These are phyloP conservation scores for Graptemys geographica DNA, from an alignment of 2,797 vertebrate genomes.

Conservation along the genomic window DNA sequence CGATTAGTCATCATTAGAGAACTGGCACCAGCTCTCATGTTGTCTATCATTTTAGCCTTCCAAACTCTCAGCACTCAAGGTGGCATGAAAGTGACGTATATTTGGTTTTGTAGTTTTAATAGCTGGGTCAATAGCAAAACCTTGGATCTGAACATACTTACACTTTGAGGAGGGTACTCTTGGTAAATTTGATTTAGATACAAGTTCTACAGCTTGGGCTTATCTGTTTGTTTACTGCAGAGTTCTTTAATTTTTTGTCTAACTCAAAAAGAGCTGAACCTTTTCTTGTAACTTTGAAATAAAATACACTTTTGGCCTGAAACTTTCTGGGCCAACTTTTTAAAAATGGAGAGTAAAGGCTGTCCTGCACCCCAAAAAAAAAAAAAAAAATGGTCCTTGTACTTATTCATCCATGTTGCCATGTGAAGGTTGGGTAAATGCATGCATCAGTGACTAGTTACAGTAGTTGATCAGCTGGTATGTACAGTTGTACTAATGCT, in stretches of 20 bases:
- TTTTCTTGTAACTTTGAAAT: neutral
- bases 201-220: neutral
- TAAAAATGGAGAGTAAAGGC: neutral
- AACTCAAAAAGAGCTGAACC: neutral
- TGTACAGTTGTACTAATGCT: neutral
- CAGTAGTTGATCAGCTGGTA: neutral
- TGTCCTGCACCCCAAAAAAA: too few relatives aligned
- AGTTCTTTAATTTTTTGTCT: neutral
- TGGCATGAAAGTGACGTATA: neutral
- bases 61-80: neutral
- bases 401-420: neutral
- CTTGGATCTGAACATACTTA: neutral
- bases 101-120: neutral
- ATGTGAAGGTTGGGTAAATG: neutral
- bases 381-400: neutral
- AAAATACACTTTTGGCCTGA: neutral
- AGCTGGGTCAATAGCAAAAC: neutral
- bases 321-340: neutral
- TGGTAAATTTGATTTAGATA: neutral
- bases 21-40: neutral
- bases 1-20: neutral
- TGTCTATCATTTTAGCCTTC: neutral
- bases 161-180: neutral
- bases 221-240: neutral
- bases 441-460: neutral